phyloP scores from a whole-genome alignment of 1,140 invertebrate genomes.

The Caenorhabditis remanei region DNA sequence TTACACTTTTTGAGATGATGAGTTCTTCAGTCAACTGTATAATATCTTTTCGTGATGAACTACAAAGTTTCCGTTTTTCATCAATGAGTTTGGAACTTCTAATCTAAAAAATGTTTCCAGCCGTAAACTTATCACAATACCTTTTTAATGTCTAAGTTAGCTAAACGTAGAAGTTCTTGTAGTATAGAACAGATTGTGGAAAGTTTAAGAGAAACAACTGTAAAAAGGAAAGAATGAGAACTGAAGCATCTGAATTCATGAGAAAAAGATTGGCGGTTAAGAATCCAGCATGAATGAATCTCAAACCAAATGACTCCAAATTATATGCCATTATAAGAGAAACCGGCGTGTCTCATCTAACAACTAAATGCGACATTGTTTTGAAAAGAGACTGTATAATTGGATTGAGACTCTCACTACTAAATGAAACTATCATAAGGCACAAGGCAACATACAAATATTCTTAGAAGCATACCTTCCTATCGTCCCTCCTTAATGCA shows the following conservation, averaged over 20 bases:
- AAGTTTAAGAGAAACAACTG: no score
- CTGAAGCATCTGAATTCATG: not conserved
- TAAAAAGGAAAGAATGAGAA: not conserved
- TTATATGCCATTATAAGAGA: slow-evolving; percentile 4
- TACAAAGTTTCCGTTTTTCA: no score
- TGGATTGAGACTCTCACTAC: slow-evolving; percentile 19
- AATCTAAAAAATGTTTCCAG: no score
- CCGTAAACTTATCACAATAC: no score
- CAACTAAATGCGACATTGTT: slow-evolving; percentile 2
- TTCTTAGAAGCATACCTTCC: slow-evolving; percentile 9
- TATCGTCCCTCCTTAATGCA: not conserved
- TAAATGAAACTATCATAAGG: slow-evolving; percentile 14
- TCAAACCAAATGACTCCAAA: not conserved
- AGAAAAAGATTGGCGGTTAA: not conserved
- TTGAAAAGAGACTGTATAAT: slow-evolving; percentile 36
- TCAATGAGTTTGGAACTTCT: no score
- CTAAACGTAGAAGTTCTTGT: no score
- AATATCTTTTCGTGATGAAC: no score
- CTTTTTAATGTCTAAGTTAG: no score
- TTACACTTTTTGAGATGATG: no score
- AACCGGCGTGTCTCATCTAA: not conserved
- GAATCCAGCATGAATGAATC: not conserved
- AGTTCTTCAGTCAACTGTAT: no score
- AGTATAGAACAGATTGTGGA: no score
- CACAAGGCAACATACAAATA: slow-evolving; percentile 23